Base-by-base conservation (phyloP, 1,140 invertebrate species). In the Drosophila persimilis region DNA sequence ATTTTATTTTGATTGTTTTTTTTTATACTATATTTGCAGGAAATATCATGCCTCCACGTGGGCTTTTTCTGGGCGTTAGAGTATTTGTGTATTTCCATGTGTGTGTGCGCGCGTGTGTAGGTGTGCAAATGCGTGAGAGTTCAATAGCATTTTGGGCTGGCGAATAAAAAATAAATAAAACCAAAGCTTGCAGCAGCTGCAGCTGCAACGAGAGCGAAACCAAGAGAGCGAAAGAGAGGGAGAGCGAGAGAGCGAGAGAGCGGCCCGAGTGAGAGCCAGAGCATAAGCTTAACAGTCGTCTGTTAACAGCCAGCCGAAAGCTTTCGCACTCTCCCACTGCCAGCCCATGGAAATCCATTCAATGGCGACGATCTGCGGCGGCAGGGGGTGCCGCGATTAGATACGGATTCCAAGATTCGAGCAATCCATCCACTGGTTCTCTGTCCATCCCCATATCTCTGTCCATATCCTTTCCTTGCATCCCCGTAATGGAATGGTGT, bases 161-260 rank as follows among this genome's bases (percentile, higher is more conserved):
- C 73, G 72, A 69, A 81, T 77, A 88, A 86, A 86, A 86, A 85
- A 85, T 66, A 85, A 86, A 78, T 86, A 86, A 85, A 77, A 65
- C 77, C 77, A 75, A 57, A 61, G 56, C 61, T 67, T 69, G 66
- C 66, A 69, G 77, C 81, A 50, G 83, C 77, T 71, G 51, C 66
- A 74, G 45, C 46, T 13, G 35, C 35, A 39, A 57, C 63, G 35
- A 59, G 61, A 26, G 57, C 47, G 45, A 44, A 48, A 35, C 17
- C 9, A 22, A 53, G 44, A 51, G 47, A 43, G 57, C 20, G 52
- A 39, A 0, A 17, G 17, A 17, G 17, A 17, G 17, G 0, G 17
- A 17, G 17, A 17, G 17, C 0, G 17, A 17, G 17, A 17, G 17
- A 17, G 17, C 1, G 17, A 17, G 17, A 17, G 17, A 17, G 17